Evolutionary conservation across 2,113 vertebrate genomes (phyloP), one percentile per base, ranked within the genome.

Genomic region (Pica pica): DNA sequence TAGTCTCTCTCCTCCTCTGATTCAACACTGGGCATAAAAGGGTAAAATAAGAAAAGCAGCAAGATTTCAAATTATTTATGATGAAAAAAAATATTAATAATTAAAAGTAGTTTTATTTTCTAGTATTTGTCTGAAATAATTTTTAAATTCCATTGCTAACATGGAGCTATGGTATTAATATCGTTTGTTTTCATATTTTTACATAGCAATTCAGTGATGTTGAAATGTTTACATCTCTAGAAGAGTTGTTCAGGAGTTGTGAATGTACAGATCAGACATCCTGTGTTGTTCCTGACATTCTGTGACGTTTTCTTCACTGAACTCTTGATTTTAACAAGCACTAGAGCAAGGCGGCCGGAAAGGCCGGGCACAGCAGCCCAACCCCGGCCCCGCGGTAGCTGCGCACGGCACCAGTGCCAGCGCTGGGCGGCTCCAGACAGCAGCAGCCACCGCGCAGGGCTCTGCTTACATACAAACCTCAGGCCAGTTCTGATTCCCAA

Each of bases 21-120:
- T 74, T 61, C 26, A 87, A 67, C 47, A 56, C 63, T 44, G 23
- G 37, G 33, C 39, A 11, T 59, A 85, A 67, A 17, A 87, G 7
- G 10, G 21, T 83, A 44, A 94, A 95, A 49, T 44, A 60, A 28
- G 31, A 52, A 84, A 95, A 92, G 70, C 33, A 42, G 47, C 27
- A 76, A 49, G 37, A 69, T 41, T 83, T 79, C 6, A 47, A 47
- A 68, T 37, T 78, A 70, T 35, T 78, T 80, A 20, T 9, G 17
- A 13, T 27, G 21, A 41, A 79, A 82, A 82, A 69, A 65, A 26
- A 22, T 3, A 30, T 7, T 27, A 79, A 41, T 61, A 67, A 67
- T 75, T 70, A 49, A 83, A 75, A 4, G 0, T 27, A 37, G 13
- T 4, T 90, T 88, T 31, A 37, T 89, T 80, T 86, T 83, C 68